Conservation (phyloP, 2,797 vertebrate species). For the Brachyrhaphis roseni region DNA sequence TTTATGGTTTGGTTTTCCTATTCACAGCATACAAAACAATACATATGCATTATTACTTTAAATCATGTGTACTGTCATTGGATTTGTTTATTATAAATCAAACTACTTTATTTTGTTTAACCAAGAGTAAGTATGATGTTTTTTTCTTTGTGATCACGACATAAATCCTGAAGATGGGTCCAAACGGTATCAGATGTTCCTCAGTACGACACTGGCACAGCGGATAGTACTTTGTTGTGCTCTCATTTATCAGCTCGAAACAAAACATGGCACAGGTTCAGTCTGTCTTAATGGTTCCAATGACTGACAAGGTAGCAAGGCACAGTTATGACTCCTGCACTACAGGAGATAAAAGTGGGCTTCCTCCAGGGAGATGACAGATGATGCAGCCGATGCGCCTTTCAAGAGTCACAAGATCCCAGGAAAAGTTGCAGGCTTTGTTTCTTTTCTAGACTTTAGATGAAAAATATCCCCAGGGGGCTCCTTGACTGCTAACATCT, state of each 20-base stretch:
- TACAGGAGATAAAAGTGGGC: slow-evolving; percentile 61
- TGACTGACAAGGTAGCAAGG: slow-evolving; percentile 55
- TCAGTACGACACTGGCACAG: slow-evolving; percentile 23
- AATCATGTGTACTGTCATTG: not conserved
- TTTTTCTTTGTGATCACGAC: slow-evolving; percentile 12
- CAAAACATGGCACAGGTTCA: slow-evolving; percentile 54
- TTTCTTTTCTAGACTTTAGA: slow-evolving; percentile 39
- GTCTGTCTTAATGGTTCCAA: slow-evolving; percentile 46
- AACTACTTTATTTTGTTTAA: slow-evolving; percentile 4
- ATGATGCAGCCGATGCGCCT: slow-evolving; percentile 45
- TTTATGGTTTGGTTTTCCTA: slow-evolving; percentile 14
- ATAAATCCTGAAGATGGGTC: slow-evolving; percentile 22
- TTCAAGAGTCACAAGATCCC: slow-evolving; percentile 62
- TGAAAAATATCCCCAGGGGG: slow-evolving; percentile 44
- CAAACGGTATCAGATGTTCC: slow-evolving; percentile 21
- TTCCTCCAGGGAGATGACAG: slow-evolving; percentile 42
- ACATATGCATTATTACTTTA: not conserved
- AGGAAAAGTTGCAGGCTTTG: slow-evolving; percentile 47
- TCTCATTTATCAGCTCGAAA: slow-evolving; percentile 46
- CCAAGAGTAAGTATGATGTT: slow-evolving; percentile 20
- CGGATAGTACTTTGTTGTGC: slow-evolving; percentile 10
- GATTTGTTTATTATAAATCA: slow-evolving; percentile 7
- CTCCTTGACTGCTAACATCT: slow-evolving; percentile 46
- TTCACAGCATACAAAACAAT: slow-evolving; percentile 26
- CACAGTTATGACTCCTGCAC: slow-evolving; percentile 52